Evolutionary conservation across 2,797 vertebrate genomes (phyloP), one percentile per base, ranked within the genome.

Genomic region (Paratrypauchen microcephalus): DNA sequence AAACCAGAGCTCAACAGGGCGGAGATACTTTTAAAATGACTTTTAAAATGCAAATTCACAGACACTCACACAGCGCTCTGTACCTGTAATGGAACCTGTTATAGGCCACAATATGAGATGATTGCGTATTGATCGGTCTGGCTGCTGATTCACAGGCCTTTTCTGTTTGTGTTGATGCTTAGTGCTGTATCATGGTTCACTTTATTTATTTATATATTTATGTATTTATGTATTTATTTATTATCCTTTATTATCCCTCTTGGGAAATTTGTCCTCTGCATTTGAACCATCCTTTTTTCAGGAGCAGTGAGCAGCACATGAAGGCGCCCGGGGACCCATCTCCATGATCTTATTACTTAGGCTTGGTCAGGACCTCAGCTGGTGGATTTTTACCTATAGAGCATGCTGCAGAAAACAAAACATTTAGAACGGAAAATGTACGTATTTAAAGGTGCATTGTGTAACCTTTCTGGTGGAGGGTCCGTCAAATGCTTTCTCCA

Each of bases 51-150:
- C 24, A 52, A 23, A 69, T 48, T 39, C 24, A 19, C 21, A 2
- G 6, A 59, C 32, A 9, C 32, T 9, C 32, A 2, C 32, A 13
- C 24, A 39, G 28, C 9, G 9, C 9, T 15, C 1, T 13, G 24
- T 18, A 23, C n/a, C 18, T 0, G 4, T 45, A 45, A 45, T 13
- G 39, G 39, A 13, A 41, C 65, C 39, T 5, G 12, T 21, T 7
- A 41, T 24, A 52, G 54, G 28, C 55, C 54, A 76, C 60, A 23
- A 71, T 28, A 61, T 65, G 67, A 65, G 75, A 87, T 87, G 88
- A 87, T 80, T 77, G 73, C 73, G 26, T 85, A 91, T 86, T 81
- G 83, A 88, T 91, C 76, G 73, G 6, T 36, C 45, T 70, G 74
- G 75, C 65, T 48, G 68, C 69, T 78, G 81, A 83, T 63, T 83